Percentiles rank a stretch among this genome's conserved stretches.
Evolutionary conservation across 2,113 vertebrate species (phyloP).

Genomic region (Argyrosomus japonicus): DNA sequence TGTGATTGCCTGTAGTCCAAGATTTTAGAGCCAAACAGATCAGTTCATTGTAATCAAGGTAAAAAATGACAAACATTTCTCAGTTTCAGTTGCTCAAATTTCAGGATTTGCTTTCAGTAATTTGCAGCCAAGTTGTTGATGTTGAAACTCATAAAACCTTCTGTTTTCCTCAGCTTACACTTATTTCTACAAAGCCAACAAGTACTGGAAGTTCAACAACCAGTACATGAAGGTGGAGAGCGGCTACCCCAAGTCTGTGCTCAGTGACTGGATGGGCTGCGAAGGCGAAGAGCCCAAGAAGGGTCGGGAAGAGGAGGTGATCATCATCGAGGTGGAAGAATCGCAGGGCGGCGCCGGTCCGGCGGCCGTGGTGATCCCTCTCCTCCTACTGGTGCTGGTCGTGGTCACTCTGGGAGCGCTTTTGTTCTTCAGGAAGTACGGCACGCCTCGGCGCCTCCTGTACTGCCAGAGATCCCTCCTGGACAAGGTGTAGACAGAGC

Average conservation of each 20-base stretch:
- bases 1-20: background rate
- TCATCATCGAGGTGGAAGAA: conserved; percentile 86
- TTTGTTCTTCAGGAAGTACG: conserved; percentile 90
- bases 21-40: background rate
- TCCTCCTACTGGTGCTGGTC: conserved; percentile 88
- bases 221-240: conserved; percentile 92
- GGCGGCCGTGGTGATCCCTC: conserved; percentile 85
- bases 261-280: conserved; percentile 93
- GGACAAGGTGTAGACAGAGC: conserved; percentile 89
- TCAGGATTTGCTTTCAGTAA: too few relatives aligned
- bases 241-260: conserved; percentile 90
- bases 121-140: too few relatives aligned
- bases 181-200: conserved; percentile 94
- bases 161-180: conserved; percentile 85
- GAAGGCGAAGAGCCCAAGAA: conserved; percentile 80
- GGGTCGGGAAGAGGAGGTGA: conserved; percentile 84
- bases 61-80: background rate
- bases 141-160: background rate
- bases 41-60: background rate
- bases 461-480: conserved; percentile 94
- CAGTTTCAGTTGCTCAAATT: background rate
- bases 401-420: conserved; percentile 86
- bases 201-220: conserved; percentile 96
- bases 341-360: conserved; percentile 70
- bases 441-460: conserved; percentile 90